Evolutionary conservation across 2,888 invertebrate species (phyloP).

Genomic region (Ennomos erosarius): DNA sequence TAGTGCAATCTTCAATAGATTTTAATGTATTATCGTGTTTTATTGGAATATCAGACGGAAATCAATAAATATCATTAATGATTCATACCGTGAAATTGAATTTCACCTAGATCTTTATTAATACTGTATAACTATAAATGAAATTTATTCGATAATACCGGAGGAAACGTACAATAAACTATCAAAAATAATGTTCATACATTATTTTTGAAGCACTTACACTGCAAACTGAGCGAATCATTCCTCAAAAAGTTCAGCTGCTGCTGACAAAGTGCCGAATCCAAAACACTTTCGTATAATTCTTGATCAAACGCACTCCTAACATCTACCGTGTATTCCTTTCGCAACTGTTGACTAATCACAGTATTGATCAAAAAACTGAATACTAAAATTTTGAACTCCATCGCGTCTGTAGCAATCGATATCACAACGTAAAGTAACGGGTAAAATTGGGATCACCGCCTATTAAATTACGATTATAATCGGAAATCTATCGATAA

Average conservation of each 20-base stretch:
- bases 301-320: conserved; percentile 54
- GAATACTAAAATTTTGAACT: conserved; percentile 16
- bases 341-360: conserved; percentile 9
- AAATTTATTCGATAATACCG: no score
- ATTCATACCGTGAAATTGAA: no score
- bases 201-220: conserved; percentile 57
- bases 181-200: no score
- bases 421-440: conserved; percentile 10
- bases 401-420: conserved; percentile 22
- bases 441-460: conserved; percentile 2
- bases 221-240: conserved; percentile 39
- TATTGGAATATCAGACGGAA: no score
- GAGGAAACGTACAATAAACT: no score
- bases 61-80: no score
- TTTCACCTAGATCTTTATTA: no score
- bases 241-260: conserved; percentile 48
- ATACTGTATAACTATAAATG: no score
- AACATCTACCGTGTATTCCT: conserved; percentile 20
- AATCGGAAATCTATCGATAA: conserved; percentile 29
- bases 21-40: no score
- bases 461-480: conserved; percentile 32
- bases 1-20: no score
- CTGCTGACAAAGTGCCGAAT: conserved; percentile 48
- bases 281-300: conserved; percentile 56
- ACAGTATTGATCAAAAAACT: conserved; percentile 10